These are phyloP conservation scores for Liodrosophila aerea DNA, from an alignment of 2,888 invertebrate species.

Conservation along the genomic window DNA sequence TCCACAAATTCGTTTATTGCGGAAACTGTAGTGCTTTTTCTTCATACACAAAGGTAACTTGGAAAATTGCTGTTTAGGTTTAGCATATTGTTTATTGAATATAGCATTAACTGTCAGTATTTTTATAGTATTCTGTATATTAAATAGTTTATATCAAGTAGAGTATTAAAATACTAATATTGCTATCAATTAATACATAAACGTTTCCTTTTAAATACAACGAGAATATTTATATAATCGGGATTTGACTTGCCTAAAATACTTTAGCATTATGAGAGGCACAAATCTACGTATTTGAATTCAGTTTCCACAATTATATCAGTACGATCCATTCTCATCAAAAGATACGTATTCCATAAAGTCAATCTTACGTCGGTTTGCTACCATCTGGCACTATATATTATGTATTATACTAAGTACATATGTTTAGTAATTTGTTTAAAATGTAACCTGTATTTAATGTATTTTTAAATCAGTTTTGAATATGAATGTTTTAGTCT, in stretches of 20 bases:
- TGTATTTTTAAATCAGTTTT: slow-evolving; percentile 19
- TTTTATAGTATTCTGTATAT: slow-evolving; percentile 14
- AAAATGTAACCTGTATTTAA: slow-evolving; percentile 36
- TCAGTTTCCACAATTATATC: slow-evolving; percentile 1
- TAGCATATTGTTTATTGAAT: slow-evolving; percentile 2
- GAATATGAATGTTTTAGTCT: slow-evolving; percentile 8
- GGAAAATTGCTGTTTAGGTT: not conserved
- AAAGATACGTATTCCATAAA: slow-evolving; percentile 6
- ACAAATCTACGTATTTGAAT: slow-evolving; percentile 40
- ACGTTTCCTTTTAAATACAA: slow-evolving; percentile 21
- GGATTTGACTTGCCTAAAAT: slow-evolving; percentile 40
- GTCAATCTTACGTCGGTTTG: slow-evolving; percentile 21
- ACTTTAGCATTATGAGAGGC: slow-evolving; percentile 24
- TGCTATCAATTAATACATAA: slow-evolving; percentile 49
- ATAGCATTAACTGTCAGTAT: not conserved
- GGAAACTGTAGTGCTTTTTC: no score
- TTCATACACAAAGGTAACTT: no score
- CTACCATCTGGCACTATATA: slow-evolving; percentile 57
- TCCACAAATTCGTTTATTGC: no score
- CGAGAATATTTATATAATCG: slow-evolving; percentile 12
- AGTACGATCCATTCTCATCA: no score
- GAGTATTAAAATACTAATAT: slow-evolving; percentile 48
- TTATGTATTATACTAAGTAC: slow-evolving; percentile 16
- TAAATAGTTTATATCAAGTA: slow-evolving; percentile 19
- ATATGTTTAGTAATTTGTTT: slow-evolving; percentile 9